Evolutionary conservation across 2,113 vertebrate species (phyloP), one percentile per base, ranked within the genome.

Genomic region (Callipepla californica): DNA sequence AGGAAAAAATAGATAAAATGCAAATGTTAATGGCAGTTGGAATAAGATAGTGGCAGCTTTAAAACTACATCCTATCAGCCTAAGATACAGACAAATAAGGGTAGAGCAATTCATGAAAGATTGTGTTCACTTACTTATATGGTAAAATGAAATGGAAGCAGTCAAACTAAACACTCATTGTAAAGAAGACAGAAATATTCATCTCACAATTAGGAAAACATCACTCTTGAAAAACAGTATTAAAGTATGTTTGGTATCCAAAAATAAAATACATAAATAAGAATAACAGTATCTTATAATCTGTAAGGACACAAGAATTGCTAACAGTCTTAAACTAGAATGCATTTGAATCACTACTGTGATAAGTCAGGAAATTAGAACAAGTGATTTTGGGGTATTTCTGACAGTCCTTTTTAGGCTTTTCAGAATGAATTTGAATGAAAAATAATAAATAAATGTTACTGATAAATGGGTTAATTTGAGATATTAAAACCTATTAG

Each of bases 1-100:
- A 73, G 17, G 20, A 66, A 70, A 92, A 91, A 92, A 57, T 76
- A 15, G 20, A 74, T 66, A 92, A 91, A 92, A 57, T 77, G 25
- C 1, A 76, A 80, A 90, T 51, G 55, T 23, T 76, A 80, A 38
- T 42, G 45, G 40, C n/a, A 78, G 23, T 34, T 89, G 14, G 4
- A 77, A 12, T 53, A 74, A 80, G n/a, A 92, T 4, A 67, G 9
- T n/a, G 17, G 14, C 15, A 70, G 30, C 7, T 47, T 28, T 74
- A 83, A 93, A 70, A 18, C 26, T 50, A 21, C 48, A 28, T 15
- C 51, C 3, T 57, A 2, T 30, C 32, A 82, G 81, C 19, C 22
- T 55, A 45, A n/a, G 20, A 82, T 20, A 70, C 9, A 67, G 48
- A 42, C 28, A 70, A 13, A 10, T 47, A 16, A 13, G 11, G 82